phyloP scores from a whole-genome alignment of 1,140 invertebrate species.

The Harpegnathos saltator region DNA sequence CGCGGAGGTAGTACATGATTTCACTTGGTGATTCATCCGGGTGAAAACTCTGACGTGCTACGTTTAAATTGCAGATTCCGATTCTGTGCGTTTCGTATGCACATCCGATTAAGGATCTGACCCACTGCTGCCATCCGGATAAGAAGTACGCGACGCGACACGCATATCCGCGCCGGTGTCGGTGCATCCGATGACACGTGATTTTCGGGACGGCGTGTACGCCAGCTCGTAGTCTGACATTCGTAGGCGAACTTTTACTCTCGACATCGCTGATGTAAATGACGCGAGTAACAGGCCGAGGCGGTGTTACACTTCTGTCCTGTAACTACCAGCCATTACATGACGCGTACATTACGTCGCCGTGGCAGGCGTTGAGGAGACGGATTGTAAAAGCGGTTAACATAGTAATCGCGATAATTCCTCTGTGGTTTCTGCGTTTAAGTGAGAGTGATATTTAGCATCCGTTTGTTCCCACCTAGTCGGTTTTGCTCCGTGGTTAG shows the following conservation, averaged over 20 bases:
- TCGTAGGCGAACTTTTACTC: constrained; percentile 52
- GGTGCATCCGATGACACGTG: constrained; percentile 8
- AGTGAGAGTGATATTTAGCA: constrained; percentile 12
- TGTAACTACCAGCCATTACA: constrained; percentile 65
- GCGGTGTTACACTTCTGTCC: constrained; percentile 62
- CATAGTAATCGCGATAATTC: constrained; percentile 8
- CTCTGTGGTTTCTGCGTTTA: neutral
- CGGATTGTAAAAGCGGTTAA: neutral
- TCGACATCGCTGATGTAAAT: constrained; percentile 49
- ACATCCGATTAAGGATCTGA: constrained; percentile 74
- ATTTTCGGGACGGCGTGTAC: constrained; percentile 10
- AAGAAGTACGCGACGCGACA: constrained; percentile 21
- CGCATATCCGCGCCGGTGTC: constrained; percentile 20
- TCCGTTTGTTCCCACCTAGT: neutral
- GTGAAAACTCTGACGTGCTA: constrained; percentile 77
- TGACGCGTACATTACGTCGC: constrained; percentile 52
- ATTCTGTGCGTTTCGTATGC: constrained; percentile 60
- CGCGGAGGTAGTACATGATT: constrained; percentile 62
- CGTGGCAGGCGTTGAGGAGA: neutral
- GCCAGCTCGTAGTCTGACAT: neutral
- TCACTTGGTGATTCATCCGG: constrained; percentile 74
- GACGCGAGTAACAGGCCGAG: constrained; percentile 57
- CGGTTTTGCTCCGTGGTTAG: neutral
- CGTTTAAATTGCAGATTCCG: constrained; percentile 81
- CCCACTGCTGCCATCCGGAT: constrained; percentile 37